Conservation (phyloP, 2,113 vertebrate species). For the Gymnocephalus cernua region DNA sequence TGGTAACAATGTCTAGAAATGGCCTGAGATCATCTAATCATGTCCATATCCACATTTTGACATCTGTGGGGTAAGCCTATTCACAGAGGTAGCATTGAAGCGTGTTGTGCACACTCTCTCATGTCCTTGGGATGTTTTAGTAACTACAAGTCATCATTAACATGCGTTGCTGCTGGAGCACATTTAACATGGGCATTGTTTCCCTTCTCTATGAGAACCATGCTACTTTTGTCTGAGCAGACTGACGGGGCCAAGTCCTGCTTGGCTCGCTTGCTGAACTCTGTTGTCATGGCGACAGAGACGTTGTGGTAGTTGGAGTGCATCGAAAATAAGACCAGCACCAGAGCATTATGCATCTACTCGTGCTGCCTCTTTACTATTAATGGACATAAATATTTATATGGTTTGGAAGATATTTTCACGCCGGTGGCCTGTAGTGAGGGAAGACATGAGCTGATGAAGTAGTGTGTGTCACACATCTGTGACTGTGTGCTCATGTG, state of each 20-base stretch:
- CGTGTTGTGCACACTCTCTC: neutral
- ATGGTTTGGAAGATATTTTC: slow-evolving; percentile 64
- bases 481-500: slow-evolving; percentile 43
- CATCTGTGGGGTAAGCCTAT: neutral
- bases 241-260: slow-evolving; percentile 63
- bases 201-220: slow-evolving; percentile 27
- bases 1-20: slow-evolving; percentile 45
- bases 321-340: slow-evolving; percentile 67
- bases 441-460: slow-evolving; percentile 74
- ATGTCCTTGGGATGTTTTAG: slow-evolving; percentile 28
- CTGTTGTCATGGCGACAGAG: slow-evolving; percentile 83
- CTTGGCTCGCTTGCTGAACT: slow-evolving; percentile 66
- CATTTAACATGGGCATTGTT: slow-evolving; percentile 36
- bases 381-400: slow-evolving; percentile 85
- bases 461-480: slow-evolving; percentile 64
- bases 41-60: slow-evolving; percentile 40
- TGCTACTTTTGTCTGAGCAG: slow-evolving; percentile 57
- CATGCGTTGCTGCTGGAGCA: slow-evolving; percentile 45
- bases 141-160: slow-evolving; percentile 45
- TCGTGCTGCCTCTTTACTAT: slow-evolving; percentile 77
- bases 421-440: slow-evolving; percentile 61
- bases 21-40: slow-evolving; percentile 61
- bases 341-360: slow-evolving; percentile 69
- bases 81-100: neutral
- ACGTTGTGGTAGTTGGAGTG: slow-evolving; percentile 72